These are phyloP conservation scores for Zaprionus gabonicus DNA, from an alignment of 1,140 invertebrate species.

Conservation along the genomic window DNA sequence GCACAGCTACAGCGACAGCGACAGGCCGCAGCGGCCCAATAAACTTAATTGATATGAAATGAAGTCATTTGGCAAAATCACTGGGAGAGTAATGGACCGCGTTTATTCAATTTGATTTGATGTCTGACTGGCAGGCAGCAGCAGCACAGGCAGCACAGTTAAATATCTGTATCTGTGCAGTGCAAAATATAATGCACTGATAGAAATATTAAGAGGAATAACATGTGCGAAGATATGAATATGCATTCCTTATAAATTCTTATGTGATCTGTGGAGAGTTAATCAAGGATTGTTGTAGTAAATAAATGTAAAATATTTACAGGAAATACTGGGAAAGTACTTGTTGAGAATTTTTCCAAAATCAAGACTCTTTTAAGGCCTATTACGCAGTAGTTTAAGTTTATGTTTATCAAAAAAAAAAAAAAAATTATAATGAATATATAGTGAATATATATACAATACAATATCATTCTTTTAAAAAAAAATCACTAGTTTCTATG, in stretches of 20 bases:
- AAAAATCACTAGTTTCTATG: no score
- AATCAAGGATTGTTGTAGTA: no score
- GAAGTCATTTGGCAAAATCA: conserved; percentile 84
- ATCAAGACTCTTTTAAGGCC: no score
- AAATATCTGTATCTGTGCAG: conserved; percentile 6
- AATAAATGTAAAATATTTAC: no score
- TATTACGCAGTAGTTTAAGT: no score
- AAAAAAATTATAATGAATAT: no score
- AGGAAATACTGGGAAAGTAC: no score
- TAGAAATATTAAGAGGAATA: not conserved
- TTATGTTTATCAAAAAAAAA: no score
- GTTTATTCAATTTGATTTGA: conserved; percentile 80
- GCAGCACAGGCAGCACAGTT: conserved; percentile 22
- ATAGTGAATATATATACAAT: no score
- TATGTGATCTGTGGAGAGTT: no score
- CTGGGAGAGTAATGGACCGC: conserved; percentile 78
- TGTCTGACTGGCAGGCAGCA: conserved; percentile 55
- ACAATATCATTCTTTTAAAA: no score
- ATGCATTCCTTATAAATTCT: not conserved
- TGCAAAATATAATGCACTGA: not conserved
- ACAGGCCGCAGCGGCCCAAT: conserved; percentile 55
- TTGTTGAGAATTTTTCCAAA: no score
- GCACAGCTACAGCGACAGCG: conserved; percentile 32
- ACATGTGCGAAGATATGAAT: not conserved
- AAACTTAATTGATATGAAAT: conserved; percentile 84